Evolutionary conservation across 2,113 vertebrate species (phyloP).

Genomic region (Stigmatopora argus): DNA sequence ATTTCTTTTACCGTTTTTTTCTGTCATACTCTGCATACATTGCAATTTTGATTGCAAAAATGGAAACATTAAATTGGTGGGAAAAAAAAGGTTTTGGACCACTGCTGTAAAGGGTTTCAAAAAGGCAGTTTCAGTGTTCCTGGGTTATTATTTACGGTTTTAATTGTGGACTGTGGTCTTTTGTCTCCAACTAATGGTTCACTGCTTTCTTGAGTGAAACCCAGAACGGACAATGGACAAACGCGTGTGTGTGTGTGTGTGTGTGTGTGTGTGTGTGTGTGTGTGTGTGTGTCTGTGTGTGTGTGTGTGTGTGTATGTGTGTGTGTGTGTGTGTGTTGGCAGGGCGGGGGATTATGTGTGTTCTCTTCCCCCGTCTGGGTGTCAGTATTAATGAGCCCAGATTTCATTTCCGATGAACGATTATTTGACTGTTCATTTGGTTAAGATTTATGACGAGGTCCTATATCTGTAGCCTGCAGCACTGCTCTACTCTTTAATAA

Average conservation of each 20-base stretch:
- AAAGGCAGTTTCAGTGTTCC: conserved; percentile 15
- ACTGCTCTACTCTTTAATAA: conserved; percentile 96
- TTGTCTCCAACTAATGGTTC: conserved; percentile 23
- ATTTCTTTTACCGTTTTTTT: too few species aligned
- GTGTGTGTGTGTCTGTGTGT: conserved; percentile 8
- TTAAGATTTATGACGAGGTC: conserved; percentile 90
- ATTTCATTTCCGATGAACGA: conserved; percentile 98
- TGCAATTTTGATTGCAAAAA: too few species aligned
- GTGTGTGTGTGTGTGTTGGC: too few species aligned
- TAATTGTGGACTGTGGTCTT: conserved; percentile 14
- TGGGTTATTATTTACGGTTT: conserved; percentile 17
- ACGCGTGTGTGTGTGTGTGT: neutral
- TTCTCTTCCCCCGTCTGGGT: conserved; percentile 67
- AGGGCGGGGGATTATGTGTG: conserved; percentile 11
- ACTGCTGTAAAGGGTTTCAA: neutral
- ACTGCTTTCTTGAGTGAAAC: conserved; percentile 16
- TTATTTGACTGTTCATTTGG: conserved; percentile 98
- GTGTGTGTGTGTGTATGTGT: too few species aligned
- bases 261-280: neutral
- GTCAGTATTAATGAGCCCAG: conserved; percentile 94
- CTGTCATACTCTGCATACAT: too few species aligned
- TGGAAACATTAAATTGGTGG: too few species aligned
- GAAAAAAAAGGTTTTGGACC: too few species aligned
- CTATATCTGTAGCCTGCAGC: conserved; percentile 96
- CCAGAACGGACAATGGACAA: conserved; percentile 10